Evolutionary conservation across 2,113 vertebrate species (phyloP), one percentile per base, ranked within the genome.

Genomic region (Thalassoma bifasciatum): DNA sequence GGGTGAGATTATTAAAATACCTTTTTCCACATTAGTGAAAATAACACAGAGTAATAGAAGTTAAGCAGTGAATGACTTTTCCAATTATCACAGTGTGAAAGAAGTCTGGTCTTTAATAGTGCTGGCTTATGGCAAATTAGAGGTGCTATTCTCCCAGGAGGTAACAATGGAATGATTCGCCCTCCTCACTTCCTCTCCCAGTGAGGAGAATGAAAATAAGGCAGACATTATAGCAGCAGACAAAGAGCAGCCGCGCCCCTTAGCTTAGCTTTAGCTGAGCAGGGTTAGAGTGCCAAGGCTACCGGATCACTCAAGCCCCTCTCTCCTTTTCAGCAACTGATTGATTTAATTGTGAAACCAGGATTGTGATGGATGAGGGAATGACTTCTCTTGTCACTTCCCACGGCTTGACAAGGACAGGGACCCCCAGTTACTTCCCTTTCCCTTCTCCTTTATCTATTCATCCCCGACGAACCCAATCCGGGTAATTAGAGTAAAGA

Each of bases 21-120:
- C 57, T 85, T 86, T 65, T 65, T 67, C 37, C 75, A 70, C 78
- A 91, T 87, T 91, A 88, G 64, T 56, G 75, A 71, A 85, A 91
- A 91, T 88, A 90, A 89, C 86, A 89, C 30, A 63, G 63, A 78
- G 83, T 91, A 92, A 92, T 90, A 74, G 85, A 88, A 92, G 87
- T 91, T 89, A 90, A 94, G 90, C 81, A 85, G 78, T 91, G 91
- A 93, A 94, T 94, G 92, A 94, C 93, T 94, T 94, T 93, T 93
- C 92, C 92, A 93, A 95, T 95, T 95, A 95, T 94, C 93, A 94
- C 93, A 92, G 88, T 92, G 94, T 94, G 94, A 96, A 94, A 96
- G 94, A 93, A 95, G 95, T 93, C 92, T 92, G 93, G 93, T 94
- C 94, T 80, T 94, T 95, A 96, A 94, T 94, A 95, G 95, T 91